Evolutionary conservation across 1,140 invertebrate species (phyloP).

Genomic region (Dendrolimus punctatus): DNA sequence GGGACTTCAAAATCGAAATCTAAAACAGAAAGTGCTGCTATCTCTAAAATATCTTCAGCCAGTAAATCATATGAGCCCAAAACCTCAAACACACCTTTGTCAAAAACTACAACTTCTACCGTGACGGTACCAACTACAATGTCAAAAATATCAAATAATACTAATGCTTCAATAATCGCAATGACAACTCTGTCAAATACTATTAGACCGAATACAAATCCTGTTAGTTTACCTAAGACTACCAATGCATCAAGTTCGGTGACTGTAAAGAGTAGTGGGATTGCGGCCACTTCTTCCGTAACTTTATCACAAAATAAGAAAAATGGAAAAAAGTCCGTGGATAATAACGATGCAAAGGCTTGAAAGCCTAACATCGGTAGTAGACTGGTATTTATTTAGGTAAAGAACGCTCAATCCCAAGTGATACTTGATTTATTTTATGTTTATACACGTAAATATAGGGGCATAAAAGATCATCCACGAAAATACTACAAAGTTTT

Average conservation of each 20-base stretch:
- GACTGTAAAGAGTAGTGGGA: not conserved
- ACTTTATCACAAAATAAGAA: slow-evolving; percentile 16
- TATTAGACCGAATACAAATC: too few relatives aligned
- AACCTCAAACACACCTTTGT: too few relatives aligned
- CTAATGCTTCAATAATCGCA: too few relatives aligned
- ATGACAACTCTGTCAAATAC: too few relatives aligned
- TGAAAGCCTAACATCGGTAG: slow-evolving; percentile 33
- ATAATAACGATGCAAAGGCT: slow-evolving; percentile 32
- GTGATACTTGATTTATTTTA: slow-evolving; percentile 3
- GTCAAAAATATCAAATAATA: slow-evolving; percentile 1
- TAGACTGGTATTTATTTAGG: slow-evolving; percentile 11
- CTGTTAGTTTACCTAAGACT: not conserved
- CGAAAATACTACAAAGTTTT: too few relatives aligned
- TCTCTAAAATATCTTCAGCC: too few relatives aligned
- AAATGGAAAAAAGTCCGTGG: slow-evolving; percentile 16
- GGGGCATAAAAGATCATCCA: too few relatives aligned
- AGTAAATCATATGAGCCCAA: too few relatives aligned
- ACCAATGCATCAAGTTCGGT: not conserved
- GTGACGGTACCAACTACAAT: slow-evolving; percentile 7
- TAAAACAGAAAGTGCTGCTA: too few relatives aligned
- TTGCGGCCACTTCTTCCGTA: not conserved
- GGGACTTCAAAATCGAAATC: too few relatives aligned
- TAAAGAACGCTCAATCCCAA: slow-evolving; percentile 25
- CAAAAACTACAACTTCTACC: not conserved
- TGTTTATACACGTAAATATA: not conserved